Evolutionary conservation across 2,113 vertebrate species (phyloP).

Genomic region (Dipodomys stephensi): DNA sequence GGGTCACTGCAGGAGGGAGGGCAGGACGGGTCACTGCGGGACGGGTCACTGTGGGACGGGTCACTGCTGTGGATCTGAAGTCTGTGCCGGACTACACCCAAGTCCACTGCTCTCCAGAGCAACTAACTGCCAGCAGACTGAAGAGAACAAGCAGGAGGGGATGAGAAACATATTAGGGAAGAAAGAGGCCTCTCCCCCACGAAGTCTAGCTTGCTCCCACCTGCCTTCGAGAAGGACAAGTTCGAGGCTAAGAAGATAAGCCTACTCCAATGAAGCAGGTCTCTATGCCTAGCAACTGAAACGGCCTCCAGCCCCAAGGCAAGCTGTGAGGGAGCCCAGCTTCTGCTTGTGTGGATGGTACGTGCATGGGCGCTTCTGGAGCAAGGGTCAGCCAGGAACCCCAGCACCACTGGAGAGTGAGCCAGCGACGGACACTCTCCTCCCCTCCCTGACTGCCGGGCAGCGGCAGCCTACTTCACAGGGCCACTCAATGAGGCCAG

Average conservation of each 20-base stretch:
- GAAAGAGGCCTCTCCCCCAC: background rate
- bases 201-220: background rate
- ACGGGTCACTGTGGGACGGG: too few relatives aligned
- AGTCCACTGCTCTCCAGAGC: background rate
- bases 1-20: too few relatives aligned
- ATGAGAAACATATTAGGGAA: background rate
- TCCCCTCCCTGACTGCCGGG: background rate
- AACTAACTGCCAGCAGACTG: rapidly evolving
- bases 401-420: background rate
- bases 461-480: background rate
- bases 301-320: background rate
- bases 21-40: too few relatives aligned
- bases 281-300: background rate
- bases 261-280: background rate
- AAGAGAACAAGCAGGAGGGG: background rate
- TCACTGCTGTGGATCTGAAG: too few relatives aligned
- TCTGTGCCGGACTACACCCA: too few relatives aligned
- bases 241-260: too few relatives aligned
- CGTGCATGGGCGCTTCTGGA: background rate
- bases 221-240: background rate
- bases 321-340: too few relatives aligned
- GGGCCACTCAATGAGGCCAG: too few relatives aligned
- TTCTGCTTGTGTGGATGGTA: background rate
- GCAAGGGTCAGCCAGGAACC: background rate
- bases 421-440: too few relatives aligned